A percentile compares a stretch with the other conserved stretches of the same genome.
Evolutionary conservation across 2,888 invertebrate genomes (phyloP).

Genomic region (Pyrgus malvae): DNA sequence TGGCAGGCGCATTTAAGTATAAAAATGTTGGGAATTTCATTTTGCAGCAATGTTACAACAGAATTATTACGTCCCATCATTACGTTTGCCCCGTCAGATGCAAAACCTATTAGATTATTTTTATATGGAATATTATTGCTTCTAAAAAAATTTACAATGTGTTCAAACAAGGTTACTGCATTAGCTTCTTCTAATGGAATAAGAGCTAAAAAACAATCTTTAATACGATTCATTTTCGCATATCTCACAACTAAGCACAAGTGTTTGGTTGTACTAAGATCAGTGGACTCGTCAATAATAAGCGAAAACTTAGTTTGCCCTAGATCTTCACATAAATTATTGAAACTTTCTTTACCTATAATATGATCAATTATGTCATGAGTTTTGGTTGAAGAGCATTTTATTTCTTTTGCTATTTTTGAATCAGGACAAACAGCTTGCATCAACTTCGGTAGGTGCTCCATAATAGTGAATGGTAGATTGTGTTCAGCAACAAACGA

Average conservation of each 20-base stretch:
- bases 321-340: slow-evolving; percentile 6
- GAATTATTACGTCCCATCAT: slow-evolving; percentile 16
- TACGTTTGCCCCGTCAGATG: slow-evolving; percentile 6
- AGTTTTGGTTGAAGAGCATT: slow-evolving; percentile 22
- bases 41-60: slow-evolving; percentile 1
- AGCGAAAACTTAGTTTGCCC: slow-evolving; percentile 8
- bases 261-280: slow-evolving; percentile 13
- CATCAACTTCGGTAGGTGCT: background rate
- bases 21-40: slow-evolving; percentile 2
- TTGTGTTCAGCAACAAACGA: slow-evolving; percentile 18
- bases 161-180: slow-evolving; percentile 3
- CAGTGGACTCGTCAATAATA: slow-evolving; percentile 17
- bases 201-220: slow-evolving; percentile 11
- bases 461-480: slow-evolving; percentile 3
- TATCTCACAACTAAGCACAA: slow-evolving; percentile 14
- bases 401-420: slow-evolving; percentile 11
- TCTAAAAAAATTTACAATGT: slow-evolving; percentile 10
- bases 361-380: slow-evolving; percentile 3
- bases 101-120: slow-evolving; percentile 9
- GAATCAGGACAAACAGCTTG: background rate
- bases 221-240: background rate
- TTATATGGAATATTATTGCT: slow-evolving; percentile 12
- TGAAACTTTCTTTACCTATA: slow-evolving; percentile 13
- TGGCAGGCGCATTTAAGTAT: background rate
- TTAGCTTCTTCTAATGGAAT: slow-evolving; percentile 8